These are phyloP conservation scores for Hyaena hyaena DNA, from an alignment of 2,113 vertebrate species.

Conservation along the genomic window DNA sequence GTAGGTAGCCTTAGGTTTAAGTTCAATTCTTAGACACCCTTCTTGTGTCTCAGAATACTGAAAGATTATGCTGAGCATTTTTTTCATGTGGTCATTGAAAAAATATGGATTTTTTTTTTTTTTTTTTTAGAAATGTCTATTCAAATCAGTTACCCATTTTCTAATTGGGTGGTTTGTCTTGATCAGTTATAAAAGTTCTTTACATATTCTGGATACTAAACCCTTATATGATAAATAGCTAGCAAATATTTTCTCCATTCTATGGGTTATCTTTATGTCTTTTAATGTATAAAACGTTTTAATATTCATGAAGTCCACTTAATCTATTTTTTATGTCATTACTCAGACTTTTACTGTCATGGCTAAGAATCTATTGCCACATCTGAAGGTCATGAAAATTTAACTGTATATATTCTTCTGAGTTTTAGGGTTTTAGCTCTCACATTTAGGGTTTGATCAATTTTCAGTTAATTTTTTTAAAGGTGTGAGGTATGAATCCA, in stretches of 20 bases:
- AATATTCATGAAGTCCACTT: neutral
- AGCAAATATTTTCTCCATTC: neutral
- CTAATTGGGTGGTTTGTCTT: neutral
- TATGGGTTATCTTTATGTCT: neutral
- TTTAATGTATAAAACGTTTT: neutral
- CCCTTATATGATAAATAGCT: neutral
- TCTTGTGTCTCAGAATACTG: neutral
- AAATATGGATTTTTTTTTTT: neutral
- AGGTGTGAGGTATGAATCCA: neutral
- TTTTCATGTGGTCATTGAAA: neutral
- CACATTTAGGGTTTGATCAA: neutral
- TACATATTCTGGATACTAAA: neutral
- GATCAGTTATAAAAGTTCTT: neutral
- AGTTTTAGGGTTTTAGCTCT: neutral
- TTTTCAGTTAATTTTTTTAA: neutral
- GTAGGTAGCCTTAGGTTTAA: neutral
- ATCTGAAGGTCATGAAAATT: neutral
- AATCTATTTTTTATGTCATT: neutral
- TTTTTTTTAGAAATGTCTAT: neutral
- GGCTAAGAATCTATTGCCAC: neutral
- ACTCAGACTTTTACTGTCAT: neutral
- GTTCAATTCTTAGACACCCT: neutral
- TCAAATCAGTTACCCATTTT: neutral
- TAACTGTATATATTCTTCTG: neutral
- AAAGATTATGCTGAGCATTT: neutral